These are phyloP conservation scores for Epirrhoe alternata DNA, from an alignment of 2,888 invertebrate genomes.

Conservation along the genomic window DNA sequence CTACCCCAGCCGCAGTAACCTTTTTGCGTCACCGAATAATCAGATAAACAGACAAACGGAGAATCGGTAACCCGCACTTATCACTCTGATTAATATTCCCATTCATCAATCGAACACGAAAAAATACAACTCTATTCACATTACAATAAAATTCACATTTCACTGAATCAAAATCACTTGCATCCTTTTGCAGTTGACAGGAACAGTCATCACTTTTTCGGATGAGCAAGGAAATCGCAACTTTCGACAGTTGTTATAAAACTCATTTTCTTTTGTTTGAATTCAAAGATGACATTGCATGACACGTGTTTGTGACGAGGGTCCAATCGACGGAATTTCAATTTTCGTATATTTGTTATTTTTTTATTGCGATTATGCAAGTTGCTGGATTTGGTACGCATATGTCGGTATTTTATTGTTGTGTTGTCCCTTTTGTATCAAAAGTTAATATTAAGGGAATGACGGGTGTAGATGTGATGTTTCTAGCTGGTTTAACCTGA, in stretches of 20 bases:
- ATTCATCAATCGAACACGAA: conserved; percentile 52
- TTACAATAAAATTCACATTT: conserved; percentile 16
- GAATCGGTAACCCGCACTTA: conserved; percentile 49
- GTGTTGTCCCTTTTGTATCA: conserved; percentile 23
- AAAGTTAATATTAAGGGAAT: conserved; percentile 21
- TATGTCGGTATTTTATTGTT: conserved; percentile 53
- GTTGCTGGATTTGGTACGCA: conserved; percentile 61
- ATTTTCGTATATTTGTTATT: conserved; percentile 61
- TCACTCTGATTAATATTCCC: conserved; percentile 61
- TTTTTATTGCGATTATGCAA: conserved; percentile 58
- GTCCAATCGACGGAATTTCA: conserved; percentile 65
- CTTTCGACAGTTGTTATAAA: conserved; percentile 18
- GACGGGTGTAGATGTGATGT: conserved; percentile 4
- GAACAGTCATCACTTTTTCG: conserved; percentile 20
- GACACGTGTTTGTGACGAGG: conserved; percentile 55
- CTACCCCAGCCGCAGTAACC: conserved; percentile 42
- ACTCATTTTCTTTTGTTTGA: conserved; percentile 25
- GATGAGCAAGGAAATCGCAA: conserved; percentile 24
- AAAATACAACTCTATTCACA: conserved; percentile 29
- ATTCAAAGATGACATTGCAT: conserved; percentile 33
- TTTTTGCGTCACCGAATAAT: conserved; percentile 49
- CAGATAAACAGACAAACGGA: conserved; percentile 58
- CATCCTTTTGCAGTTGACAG: conserved; percentile 27
- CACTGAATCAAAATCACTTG: conserved; percentile 19
- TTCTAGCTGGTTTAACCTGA: too few species aligned